Evolutionary conservation across 2,113 vertebrate genomes (phyloP).

Genomic region (Pedetes capensis): DNA sequence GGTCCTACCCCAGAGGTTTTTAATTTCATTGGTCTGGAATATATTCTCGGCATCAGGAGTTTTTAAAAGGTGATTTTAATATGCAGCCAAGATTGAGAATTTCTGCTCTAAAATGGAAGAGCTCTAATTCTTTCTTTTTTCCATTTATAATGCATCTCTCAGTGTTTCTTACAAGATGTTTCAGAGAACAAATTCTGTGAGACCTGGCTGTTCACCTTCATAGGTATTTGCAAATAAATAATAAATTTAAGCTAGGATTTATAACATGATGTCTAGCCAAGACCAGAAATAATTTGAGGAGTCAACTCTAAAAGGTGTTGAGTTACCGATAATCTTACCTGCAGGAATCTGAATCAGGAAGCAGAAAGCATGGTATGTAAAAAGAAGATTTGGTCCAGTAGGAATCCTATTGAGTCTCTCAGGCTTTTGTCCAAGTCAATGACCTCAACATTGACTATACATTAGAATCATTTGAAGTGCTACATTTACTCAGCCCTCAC

Average conservation of each 20-base stretch:
- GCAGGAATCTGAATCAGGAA: not conserved
- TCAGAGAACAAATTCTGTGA: not conserved
- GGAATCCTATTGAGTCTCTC: not conserved
- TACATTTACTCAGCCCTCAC: not conserved
- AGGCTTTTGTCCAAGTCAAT: not conserved
- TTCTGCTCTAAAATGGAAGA: not conserved
- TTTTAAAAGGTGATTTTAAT: conserved; percentile 14
- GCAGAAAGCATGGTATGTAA: not conserved
- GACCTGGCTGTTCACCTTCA: not conserved
- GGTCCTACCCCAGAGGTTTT: not conserved
- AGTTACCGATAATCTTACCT: not conserved
- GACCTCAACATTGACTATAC: not conserved
- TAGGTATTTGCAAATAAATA: not conserved
- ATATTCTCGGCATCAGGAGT: not conserved
- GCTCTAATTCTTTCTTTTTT: not conserved
- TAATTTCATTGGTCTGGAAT: conserved; percentile 44
- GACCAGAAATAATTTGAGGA: not conserved
- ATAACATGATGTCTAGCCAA: not conserved
- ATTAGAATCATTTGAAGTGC: not conserved
- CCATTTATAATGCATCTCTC: not conserved
- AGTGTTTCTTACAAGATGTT: not conserved
- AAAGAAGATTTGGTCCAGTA: not conserved
- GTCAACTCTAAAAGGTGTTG: not conserved
- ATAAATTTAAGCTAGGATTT: not conserved
- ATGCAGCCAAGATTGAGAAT: not conserved